Percentiles rank a stretch among this genome's conserved stretches.
Evolutionary conservation across 2,888 invertebrate genomes (phyloP).

Genomic region (Halictus quadricinctus): DNA sequence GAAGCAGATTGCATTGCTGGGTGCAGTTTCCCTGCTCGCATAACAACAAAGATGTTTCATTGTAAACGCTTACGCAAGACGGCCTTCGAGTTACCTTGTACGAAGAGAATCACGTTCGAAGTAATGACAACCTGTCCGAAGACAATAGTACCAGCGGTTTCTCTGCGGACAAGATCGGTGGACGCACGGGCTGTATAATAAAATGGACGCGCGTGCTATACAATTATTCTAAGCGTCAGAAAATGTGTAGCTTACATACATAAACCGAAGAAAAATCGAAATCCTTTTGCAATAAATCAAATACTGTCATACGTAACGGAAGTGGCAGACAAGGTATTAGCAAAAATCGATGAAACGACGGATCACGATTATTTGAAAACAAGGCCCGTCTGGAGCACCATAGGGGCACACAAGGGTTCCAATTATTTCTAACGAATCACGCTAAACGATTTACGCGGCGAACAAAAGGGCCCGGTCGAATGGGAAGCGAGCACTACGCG

Average conservation of each 20-base stretch:
- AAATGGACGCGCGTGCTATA: background rate
- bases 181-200: background rate
- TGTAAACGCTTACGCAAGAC: conserved; percentile 1
- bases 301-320: background rate
- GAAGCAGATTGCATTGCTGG: background rate
- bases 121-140: conserved; percentile 13
- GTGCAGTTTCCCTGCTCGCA: conserved; percentile 11
- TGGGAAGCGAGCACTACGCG: background rate
- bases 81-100: conserved; percentile 10
- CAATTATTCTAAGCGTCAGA: background rate
- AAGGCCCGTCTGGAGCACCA: background rate
- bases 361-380: background rate
- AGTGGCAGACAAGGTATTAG: too few relatives aligned
- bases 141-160: background rate
- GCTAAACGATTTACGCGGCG: conserved; percentile 17
- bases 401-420: background rate
- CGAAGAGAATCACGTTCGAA: background rate
- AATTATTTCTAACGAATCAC: background rate
- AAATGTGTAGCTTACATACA: too few relatives aligned
- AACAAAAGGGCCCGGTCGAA: background rate
- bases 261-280: background rate
- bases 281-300: background rate
- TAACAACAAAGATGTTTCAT: background rate
- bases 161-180: background rate
- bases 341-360: background rate